Evolutionary conservation across 2,888 invertebrate genomes (phyloP), one percentile per base, ranked within the genome.

Genomic region (Ophraella communa): DNA sequence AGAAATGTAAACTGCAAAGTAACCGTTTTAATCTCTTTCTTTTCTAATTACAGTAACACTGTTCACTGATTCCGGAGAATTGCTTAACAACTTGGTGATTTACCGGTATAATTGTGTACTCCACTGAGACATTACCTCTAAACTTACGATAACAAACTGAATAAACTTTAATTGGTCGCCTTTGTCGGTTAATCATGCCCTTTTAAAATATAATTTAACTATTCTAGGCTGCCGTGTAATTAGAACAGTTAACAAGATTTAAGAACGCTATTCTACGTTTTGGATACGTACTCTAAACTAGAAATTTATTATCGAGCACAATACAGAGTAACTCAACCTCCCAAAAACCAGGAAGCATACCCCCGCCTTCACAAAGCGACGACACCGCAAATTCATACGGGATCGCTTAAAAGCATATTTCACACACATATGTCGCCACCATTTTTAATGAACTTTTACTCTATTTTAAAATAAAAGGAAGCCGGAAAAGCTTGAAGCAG

Each of bases 231-330:
- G 69, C 72, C 75, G 73, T 75, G 73, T 75, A 76, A 76, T 76
- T 76, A 73, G 75, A 75, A 73, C 75, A 71, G 75, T 74, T 76
- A 72, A 74, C 74, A 74, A 76, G 76, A 76, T 76, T 76, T 75
- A 76, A 76, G 76, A 75, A 76, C 73, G 73, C 74, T 70, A 73
- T 76, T 72, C 69, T 71, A 65, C 67, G 71, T 72, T n/a, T 72
- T 70, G 69, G 71, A 73, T 71, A 68, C 72, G 65, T 69, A 73
- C 67, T 70, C 69, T 67, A 71, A 71, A 71, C 74, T 71, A 57
- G 65, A 67, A 71, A 75, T 75, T 74, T 74, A 75, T 73, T 71
- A 71, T 52, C 64, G 52, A 59, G 62, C 64, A 65, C n/a, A n/a
- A n/a, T n/a, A n/a, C 52, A 49, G 64, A 17, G 47, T 30, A 47